phyloP scores from a whole-genome alignment of 2,113 vertebrate genomes.

The Oreotrochilus melanogaster region DNA sequence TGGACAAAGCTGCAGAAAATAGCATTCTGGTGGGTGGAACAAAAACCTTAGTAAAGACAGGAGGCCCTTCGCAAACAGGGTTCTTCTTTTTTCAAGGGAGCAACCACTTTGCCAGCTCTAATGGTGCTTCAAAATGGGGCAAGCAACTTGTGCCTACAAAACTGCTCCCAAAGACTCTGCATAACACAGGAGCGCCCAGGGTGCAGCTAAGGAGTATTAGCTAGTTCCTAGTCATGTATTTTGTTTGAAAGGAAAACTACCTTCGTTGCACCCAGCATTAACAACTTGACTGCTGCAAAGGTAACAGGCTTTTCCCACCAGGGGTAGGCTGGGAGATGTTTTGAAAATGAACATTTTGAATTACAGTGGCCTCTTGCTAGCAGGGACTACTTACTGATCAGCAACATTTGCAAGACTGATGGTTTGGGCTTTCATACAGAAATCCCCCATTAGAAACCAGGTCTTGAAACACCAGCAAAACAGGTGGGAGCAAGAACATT shows the following conservation, averaged over 20 bases:
- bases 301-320: constrained; percentile 1
- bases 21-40: neutral
- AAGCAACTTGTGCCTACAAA: neutral
- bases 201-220: neutral
- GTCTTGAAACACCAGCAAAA: constrained; percentile 41
- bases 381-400: constrained; percentile 25
- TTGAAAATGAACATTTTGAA: constrained; percentile 45
- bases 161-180: neutral
- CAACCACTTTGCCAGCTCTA: neutral
- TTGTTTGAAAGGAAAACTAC: constrained; percentile 50
- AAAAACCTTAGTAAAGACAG: neutral
- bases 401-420: constrained; percentile 45
- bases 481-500: neutral
- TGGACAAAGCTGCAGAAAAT: neutral
- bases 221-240: constrained; percentile 4
- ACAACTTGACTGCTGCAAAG: neutral
- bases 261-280: neutral
- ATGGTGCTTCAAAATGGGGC: neutral
- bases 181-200: neutral
- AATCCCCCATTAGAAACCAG: neutral
- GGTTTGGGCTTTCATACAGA: neutral
- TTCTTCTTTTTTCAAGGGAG: neutral
- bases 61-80: neutral
- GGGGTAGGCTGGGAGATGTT: constrained; percentile 25
- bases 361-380: constrained; percentile 24